A percentile compares a stretch with the other conserved stretches of the same genome.
Conservation (phyloP, 2,888 invertebrate genomes). For the Microplitis manilae region DNA sequence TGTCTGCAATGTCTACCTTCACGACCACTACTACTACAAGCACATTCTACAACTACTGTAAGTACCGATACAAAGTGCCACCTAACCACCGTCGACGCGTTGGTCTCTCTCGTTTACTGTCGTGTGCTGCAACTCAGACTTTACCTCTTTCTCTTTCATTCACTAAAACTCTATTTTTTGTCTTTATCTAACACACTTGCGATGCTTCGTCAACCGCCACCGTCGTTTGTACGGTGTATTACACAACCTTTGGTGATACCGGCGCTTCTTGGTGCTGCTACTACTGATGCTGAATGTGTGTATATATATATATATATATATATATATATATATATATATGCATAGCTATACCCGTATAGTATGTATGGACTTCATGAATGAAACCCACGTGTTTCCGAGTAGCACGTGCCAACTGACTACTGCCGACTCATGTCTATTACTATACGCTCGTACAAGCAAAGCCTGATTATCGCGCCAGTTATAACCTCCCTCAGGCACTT, state of each 20-base stretch:
- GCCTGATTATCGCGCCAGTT: slow-evolving; percentile 20
- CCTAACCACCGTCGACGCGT: not conserved
- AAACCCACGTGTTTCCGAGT: slow-evolving; percentile 58
- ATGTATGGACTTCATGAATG: slow-evolving; percentile 59
- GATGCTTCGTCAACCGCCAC: slow-evolving; percentile 22
- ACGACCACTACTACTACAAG: slow-evolving; percentile 37
- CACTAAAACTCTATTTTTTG: not conserved
- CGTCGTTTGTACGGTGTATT: slow-evolving; percentile 16
- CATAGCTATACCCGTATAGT: not conserved
- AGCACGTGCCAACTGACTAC: slow-evolving; percentile 54
- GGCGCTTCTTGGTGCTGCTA: slow-evolving; percentile 27
- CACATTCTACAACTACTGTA: slow-evolving; percentile 9
- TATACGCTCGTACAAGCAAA: slow-evolving; percentile 21
- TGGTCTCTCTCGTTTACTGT: not conserved
- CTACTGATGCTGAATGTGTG: not conserved
- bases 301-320: no score
- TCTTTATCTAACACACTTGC: not conserved
- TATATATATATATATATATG: not conserved
- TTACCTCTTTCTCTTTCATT: slow-evolving; percentile 38
- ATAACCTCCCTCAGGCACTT: slow-evolving; percentile 11
- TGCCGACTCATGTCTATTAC: not conserved
- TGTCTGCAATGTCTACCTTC: slow-evolving; percentile 4
- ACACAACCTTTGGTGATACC: slow-evolving; percentile 35
- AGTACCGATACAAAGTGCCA: not conserved
- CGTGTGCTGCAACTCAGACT: slow-evolving; percentile 22